Percentiles rank a stretch among this genome's conserved stretches.
These are phyloP conservation scores for Drosophila nigritarsus DNA, from an alignment of 2,888 invertebrate species.

Conservation along the genomic window DNA sequence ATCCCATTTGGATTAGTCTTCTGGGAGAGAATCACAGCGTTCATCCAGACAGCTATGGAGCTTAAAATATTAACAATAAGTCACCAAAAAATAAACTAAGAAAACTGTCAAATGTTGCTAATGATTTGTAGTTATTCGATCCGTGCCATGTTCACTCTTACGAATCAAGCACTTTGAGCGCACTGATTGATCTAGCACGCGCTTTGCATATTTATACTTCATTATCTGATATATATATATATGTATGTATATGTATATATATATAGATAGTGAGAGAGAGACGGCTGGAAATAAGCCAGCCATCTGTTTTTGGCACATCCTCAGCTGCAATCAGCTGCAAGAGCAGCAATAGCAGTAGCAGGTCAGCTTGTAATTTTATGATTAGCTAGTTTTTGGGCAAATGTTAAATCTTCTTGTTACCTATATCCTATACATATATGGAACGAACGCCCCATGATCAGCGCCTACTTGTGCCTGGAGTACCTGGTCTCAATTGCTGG, in stretches of 20 bases:
- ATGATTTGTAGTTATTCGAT: not conserved
- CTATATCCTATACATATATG: constrained; percentile 1
- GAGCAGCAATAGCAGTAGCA: constrained; percentile 23
- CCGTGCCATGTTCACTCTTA: not conserved
- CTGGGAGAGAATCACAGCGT: not conserved
- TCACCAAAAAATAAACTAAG: too few species aligned
- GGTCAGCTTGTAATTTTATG: constrained; percentile 22
- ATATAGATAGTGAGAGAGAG: not conserved
- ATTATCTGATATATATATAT: not conserved
- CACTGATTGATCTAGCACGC: constrained; percentile 19
- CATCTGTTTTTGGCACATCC: constrained; percentile 8
- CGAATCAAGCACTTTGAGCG: constrained; percentile 14
- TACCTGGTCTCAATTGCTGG: constrained; percentile 37
- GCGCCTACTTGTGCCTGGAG: not conserved
- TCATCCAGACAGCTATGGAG: not conserved
- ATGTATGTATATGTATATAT: not conserved
- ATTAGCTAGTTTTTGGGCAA: constrained; percentile 7
- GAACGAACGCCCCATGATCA: constrained; percentile 20
- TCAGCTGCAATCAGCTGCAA: constrained; percentile 21
- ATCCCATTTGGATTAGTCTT: not conserved
- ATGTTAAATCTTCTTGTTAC: constrained; percentile 8
- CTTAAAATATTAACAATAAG: not conserved
- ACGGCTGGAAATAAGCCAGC: constrained; percentile 1
- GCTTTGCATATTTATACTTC: constrained; percentile 44
- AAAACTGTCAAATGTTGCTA: not conserved